phyloP scores from a whole-genome alignment of 2,888 invertebrate genomes.

The Drosophila subsilvestris region DNA sequence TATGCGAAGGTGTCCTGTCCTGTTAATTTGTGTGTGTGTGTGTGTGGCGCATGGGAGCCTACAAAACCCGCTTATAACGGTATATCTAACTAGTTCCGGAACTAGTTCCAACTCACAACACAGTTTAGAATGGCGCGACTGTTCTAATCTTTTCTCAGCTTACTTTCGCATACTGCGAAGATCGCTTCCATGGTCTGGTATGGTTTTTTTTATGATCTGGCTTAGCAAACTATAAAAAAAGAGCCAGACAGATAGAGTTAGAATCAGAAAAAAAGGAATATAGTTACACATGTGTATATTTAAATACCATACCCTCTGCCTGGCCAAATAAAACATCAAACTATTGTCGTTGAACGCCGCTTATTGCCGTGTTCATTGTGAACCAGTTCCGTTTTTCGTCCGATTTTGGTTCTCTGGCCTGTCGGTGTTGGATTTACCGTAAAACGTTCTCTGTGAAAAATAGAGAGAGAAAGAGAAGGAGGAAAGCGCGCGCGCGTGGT shows the following conservation, averaged over 20 bases:
- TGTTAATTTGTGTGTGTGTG: not conserved
- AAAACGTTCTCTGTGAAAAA: not conserved
- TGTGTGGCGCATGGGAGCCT: conserved; percentile 7
- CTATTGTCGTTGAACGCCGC: not conserved
- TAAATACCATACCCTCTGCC: no score
- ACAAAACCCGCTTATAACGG: not conserved
- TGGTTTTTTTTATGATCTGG: not conserved
- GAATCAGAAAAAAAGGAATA: not conserved
- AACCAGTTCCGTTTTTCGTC: conserved; percentile 10
- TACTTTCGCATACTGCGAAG: not conserved
- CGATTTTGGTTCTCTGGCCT: not conserved
- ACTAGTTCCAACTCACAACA: not conserved
- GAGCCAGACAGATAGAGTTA: no score
- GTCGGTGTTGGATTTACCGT: not conserved
- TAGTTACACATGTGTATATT: no score
- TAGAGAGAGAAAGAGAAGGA: not conserved
- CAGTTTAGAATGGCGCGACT: not conserved
- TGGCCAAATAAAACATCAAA: not conserved
- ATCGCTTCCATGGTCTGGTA: not conserved
- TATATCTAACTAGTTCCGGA: conserved; percentile 23
- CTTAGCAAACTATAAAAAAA: not conserved
- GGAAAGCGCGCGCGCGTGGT: conserved; percentile 34
- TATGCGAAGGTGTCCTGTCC: not conserved
- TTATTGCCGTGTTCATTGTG: not conserved
- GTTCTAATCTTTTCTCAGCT: not conserved